phyloP scores from a whole-genome alignment of 1,140 invertebrate species.

The Drosophila pseudoobscura region DNA sequence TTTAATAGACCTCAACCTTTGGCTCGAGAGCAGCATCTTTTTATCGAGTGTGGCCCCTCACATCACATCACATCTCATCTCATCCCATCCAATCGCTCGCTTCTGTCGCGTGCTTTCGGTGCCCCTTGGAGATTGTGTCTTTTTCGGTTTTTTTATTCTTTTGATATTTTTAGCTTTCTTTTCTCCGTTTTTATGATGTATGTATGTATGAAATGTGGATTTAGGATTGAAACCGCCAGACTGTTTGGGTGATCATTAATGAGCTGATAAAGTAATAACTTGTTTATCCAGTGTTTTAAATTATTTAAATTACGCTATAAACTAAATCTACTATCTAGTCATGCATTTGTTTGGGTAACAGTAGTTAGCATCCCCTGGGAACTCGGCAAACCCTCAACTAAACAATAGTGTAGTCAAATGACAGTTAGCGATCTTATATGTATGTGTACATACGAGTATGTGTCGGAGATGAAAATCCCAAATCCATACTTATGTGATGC shows the following conservation, averaged over 20 bases:
- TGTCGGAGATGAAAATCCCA: constrained; percentile 30
- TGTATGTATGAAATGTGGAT: constrained; percentile 45
- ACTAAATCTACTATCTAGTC: background rate
- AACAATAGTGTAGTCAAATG: constrained; percentile 40
- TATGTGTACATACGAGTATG: constrained; percentile 1
- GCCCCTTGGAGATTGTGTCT: constrained; percentile 16
- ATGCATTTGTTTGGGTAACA: background rate
- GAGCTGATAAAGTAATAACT: too few species aligned
- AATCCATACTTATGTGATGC: constrained; percentile 22
- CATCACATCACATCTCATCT: too few species aligned
- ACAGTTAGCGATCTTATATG: constrained; percentile 48
- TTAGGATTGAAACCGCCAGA: background rate
- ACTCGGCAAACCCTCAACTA: constrained; percentile 6
- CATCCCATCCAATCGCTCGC: constrained; percentile 6
- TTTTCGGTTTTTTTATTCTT: constrained; percentile 23
- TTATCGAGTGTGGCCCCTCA: constrained; percentile 18
- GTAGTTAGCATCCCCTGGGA: constrained; percentile 37
- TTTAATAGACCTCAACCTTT: constrained; percentile 57
- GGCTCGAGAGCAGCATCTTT: constrained; percentile 43
- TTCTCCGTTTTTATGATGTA: constrained; percentile 44
- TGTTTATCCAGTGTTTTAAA: too few species aligned
- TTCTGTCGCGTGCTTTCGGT: constrained; percentile 58
- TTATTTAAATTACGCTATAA: too few species aligned
- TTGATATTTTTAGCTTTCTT: constrained; percentile 63
- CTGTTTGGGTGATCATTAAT: background rate